Evolutionary conservation across 2,797 vertebrate genomes (phyloP), one percentile per base, ranked within the genome.

Genomic region (Falco novaeseelandiae): DNA sequence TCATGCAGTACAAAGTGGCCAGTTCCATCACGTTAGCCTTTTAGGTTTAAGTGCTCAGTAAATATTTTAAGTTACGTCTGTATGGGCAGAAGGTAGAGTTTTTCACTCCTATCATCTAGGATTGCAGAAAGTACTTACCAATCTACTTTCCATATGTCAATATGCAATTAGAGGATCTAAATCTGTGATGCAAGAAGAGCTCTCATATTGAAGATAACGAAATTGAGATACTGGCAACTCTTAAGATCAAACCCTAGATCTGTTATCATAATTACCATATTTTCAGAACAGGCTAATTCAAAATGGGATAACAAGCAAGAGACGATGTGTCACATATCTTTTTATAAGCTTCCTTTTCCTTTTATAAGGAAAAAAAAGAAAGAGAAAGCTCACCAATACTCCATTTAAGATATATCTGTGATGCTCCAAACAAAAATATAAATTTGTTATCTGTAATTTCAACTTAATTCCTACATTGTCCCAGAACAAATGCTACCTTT

Each of bases 61-160:
- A 97, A 97, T 96, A 97, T 96, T 95, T 97, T 94, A 96, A 89
- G 63, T 93, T 91, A 67, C 51, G 89, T 95, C 80, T 96, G 88
- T 72, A 95, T 22, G 57, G 88, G 89, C 92, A 97, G 96, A 97
- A 95, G 89, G 92, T 83, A 87, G 71, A 83, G 34, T 36, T 94
- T 84, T 96, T 95, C 58, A 63, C 78, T 89, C 74, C 36, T 61
- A 71, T 93, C 83, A 93, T 94, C 84, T 89, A 94, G 69, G 74
- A 94, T 9, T 81, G 84, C 72, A 93, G 48, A 63, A 93, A 94
- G 92, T 91, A 94, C 95, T 94, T 83, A 94, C 32, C 82, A 96
- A 92, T 94, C 94, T 89, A 87, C 94, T 87, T 95, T 91, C 96
- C 92, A 87, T 97, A 96, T 96, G 96, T 91, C 92, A 93, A 93